Evolutionary conservation across 2,888 invertebrate genomes (phyloP).

Genomic region (Linnaemya tessellans): DNA sequence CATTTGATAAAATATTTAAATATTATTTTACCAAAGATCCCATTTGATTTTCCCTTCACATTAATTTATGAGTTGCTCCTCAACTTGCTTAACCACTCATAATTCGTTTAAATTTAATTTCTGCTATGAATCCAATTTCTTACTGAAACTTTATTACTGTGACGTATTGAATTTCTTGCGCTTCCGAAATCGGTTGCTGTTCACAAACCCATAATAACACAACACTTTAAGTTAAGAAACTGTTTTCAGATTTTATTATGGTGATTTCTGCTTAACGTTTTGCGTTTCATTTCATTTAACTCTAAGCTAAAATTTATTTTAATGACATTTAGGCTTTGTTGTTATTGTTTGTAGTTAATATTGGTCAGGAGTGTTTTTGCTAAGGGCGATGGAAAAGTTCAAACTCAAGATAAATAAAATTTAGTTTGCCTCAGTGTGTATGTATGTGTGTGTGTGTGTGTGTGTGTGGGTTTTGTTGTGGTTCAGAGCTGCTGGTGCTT

Average conservation of each 20-base stretch:
- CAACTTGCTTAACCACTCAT: background rate
- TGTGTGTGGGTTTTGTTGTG: constrained; percentile 14
- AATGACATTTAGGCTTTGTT: constrained; percentile 45
- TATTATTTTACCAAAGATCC: background rate
- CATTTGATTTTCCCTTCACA: background rate
- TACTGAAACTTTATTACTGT: constrained; percentile 10
- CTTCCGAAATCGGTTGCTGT: constrained; percentile 53
- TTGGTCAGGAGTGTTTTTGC: constrained; percentile 49
- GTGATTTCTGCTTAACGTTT: constrained; percentile 38
- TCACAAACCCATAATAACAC: background rate
- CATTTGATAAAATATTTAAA: no score
- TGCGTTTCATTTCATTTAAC: constrained; percentile 25
- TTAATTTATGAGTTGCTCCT: background rate
- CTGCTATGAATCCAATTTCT: background rate
- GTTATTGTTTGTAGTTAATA: constrained; percentile 20
- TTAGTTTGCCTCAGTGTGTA: constrained; percentile 15
- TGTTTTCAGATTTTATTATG: constrained; percentile 38
- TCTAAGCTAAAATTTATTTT: constrained; percentile 47
- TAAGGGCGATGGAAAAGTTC: constrained; percentile 20
- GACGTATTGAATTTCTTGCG: constrained; percentile 66
- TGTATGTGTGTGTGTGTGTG: background rate
- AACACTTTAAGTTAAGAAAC: constrained; percentile 27
- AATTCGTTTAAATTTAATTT: constrained; percentile 21
- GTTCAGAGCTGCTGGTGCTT: background rate
- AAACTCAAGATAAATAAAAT: constrained; percentile 49